Conservation (phyloP, 2,113 vertebrate species). For the Grus americana region DNA sequence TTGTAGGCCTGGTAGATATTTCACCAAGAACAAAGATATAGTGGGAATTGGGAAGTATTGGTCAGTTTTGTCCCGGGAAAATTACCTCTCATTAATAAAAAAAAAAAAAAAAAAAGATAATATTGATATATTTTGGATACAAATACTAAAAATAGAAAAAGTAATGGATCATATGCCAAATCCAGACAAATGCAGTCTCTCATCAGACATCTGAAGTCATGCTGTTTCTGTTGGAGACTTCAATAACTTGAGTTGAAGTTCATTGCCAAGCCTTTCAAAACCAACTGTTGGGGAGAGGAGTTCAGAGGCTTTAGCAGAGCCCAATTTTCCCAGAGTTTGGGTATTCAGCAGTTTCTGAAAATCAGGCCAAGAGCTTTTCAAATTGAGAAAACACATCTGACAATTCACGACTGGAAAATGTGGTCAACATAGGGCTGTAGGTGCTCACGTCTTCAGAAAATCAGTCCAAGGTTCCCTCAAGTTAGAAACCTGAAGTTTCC, state of each 20-base stretch:
- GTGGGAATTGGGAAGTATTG: neutral
- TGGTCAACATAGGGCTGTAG: conserved; percentile 31
- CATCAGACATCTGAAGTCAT: neutral
- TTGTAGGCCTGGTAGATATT: neutral
- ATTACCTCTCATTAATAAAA: neutral
- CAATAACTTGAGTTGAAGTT: neutral
- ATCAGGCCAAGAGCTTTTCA: neutral
- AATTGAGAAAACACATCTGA: conserved; percentile 52
- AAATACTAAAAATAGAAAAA: neutral
- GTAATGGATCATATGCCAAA: neutral
- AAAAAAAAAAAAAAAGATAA: neutral
- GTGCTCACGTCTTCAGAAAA: conserved; percentile 60
- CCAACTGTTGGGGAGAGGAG: neutral
- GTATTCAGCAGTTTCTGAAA: conserved; percentile 19
- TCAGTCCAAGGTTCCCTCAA: conserved; percentile 15
- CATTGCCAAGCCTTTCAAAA: conserved; percentile 22
- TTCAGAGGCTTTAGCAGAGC: neutral
- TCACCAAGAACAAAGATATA: neutral
- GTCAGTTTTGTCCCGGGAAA: neutral
- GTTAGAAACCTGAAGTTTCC: conserved; percentile 31
- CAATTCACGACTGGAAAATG: conserved; percentile 42
- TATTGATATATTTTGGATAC: neutral
- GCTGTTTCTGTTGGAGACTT: conserved; percentile 1
- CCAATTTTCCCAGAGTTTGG: neutral
- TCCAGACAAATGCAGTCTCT: neutral